Conservation (phyloP, 2,797 vertebrate species). For the Myotis vivesi region DNA sequence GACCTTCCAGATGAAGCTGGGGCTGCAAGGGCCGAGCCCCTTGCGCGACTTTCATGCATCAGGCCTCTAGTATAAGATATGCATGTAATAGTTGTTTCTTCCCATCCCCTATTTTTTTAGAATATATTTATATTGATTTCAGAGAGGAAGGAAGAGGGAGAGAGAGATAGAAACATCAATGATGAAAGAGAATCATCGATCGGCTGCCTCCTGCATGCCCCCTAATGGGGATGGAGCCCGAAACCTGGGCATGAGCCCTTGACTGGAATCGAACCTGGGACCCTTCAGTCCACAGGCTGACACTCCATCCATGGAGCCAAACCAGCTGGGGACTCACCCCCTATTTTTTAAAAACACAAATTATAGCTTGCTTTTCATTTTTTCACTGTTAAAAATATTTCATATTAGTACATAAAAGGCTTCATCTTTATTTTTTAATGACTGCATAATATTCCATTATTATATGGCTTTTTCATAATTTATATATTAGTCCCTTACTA, state of each 20-base stretch:
- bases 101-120: background rate
- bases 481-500: background rate
- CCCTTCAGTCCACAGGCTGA: too few relatives aligned
- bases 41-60: too few relatives aligned
- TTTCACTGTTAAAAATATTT: slow-evolving; percentile 19
- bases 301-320: too few relatives aligned
- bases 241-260: too few relatives aligned
- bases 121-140: background rate
- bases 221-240: too few relatives aligned
- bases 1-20: too few relatives aligned
- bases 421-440: slow-evolving; percentile 28
- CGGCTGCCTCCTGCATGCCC: too few relatives aligned
- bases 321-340: background rate
- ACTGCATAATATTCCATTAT: background rate
- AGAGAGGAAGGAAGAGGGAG: too few relatives aligned
- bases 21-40: too few relatives aligned
- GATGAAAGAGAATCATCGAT: background rate
- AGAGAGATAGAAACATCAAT: background rate
- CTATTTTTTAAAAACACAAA: background rate
- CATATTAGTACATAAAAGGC: background rate
- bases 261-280: too few relatives aligned
- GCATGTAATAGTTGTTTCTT: slow-evolving; percentile 7
- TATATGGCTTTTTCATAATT: background rate
- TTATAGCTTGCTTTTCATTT: background rate
- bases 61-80: background rate